Conservation (phyloP, 2,888 invertebrate species). For the Idaea aversata region DNA sequence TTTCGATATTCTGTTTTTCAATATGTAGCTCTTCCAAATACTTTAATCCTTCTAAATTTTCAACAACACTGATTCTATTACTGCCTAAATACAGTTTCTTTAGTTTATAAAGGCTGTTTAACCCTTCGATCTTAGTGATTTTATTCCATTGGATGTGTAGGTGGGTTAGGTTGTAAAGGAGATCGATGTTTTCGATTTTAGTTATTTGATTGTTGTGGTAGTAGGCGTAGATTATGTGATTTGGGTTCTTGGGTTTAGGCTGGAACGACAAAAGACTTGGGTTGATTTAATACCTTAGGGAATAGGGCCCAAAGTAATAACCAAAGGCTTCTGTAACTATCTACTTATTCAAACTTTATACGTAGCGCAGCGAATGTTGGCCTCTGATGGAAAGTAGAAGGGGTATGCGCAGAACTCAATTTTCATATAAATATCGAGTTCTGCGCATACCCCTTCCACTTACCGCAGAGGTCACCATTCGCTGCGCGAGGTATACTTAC, state of each 20-base stretch:
- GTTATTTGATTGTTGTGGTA: slow-evolving; percentile 90
- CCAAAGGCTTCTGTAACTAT: too few relatives aligned
- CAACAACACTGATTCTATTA: slow-evolving; percentile 84
- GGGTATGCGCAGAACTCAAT: too few relatives aligned
- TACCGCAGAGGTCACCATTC: too few relatives aligned
- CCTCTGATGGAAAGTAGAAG: too few relatives aligned
- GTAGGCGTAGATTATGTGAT: slow-evolving; percentile 83
- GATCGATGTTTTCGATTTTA: slow-evolving; percentile 85
- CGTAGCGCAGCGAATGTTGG: too few relatives aligned
- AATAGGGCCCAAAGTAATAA: background rate
- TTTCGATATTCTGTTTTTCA: slow-evolving; percentile 82
- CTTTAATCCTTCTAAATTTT: slow-evolving; percentile 82
- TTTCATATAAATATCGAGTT: too few relatives aligned
- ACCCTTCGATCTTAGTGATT: slow-evolving; percentile 84
- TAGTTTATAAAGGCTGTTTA: slow-evolving; percentile 82
- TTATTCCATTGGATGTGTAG: slow-evolving; percentile 89
- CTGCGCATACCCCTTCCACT: too few relatives aligned
- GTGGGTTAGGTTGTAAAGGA: slow-evolving; percentile 83
- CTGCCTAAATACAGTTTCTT: slow-evolving; percentile 88
- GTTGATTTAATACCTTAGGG: background rate
- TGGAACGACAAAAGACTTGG: slow-evolving; percentile 44
- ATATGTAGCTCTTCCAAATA: slow-evolving; percentile 84
- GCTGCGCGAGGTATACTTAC: too few relatives aligned
- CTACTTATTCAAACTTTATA: too few relatives aligned
- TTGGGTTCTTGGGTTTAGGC: slow-evolving; percentile 59